Percentiles rank a stretch among this genome's conserved stretches.
Evolutionary conservation across 2,113 vertebrate species (phyloP).

Genomic region (Malurus alboscapulatus): DNA sequence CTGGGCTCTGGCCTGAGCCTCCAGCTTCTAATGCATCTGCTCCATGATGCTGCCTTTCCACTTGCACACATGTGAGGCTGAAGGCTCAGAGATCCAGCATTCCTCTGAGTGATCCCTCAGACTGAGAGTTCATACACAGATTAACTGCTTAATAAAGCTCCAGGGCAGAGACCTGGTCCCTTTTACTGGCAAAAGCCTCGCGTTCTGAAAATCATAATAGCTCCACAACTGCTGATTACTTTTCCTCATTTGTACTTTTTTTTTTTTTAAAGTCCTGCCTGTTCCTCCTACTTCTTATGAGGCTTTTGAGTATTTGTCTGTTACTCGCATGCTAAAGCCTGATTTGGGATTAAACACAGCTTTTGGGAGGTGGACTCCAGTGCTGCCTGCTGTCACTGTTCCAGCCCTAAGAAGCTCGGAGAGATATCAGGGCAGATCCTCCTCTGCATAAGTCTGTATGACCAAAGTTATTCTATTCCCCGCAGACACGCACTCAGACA

Average conservation of each 20-base stretch:
- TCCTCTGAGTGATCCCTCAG: background rate
- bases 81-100: background rate
- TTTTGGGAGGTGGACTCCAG: background rate
- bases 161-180: background rate
- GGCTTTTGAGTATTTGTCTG: conserved; percentile 11
- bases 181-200: background rate
- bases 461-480: background rate
- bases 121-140: background rate
- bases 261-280: background rate
- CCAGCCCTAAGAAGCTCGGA: background rate
- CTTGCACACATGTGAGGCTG: background rate
- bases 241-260: background rate
- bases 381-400: conserved; percentile 11
- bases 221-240: conserved; percentile 7
- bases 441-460: background rate
- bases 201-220: background rate
- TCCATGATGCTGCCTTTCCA: background rate
- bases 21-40: background rate
- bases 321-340: background rate
- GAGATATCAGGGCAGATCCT: background rate
- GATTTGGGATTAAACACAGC: conserved; percentile 29
- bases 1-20: background rate
- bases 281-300: background rate
- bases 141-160: conserved; percentile 4
- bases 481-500: fast-evolving